phyloP scores from a whole-genome alignment of 2,113 vertebrate species.

The Taxidea taxus region DNA sequence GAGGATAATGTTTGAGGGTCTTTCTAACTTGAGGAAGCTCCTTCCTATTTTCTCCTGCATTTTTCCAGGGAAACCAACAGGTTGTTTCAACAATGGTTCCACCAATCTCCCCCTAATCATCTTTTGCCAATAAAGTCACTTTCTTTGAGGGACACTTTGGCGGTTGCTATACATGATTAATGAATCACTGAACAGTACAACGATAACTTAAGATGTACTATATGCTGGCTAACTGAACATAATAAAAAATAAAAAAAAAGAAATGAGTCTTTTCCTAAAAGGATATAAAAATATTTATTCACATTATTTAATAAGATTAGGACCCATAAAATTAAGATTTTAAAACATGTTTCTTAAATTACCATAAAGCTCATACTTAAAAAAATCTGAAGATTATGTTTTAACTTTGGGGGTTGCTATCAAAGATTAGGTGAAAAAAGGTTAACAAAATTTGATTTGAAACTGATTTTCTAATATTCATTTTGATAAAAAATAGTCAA shows the following conservation, averaged over 20 bases:
- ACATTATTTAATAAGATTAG: neutral
- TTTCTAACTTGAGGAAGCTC: neutral
- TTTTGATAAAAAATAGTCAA: neutral
- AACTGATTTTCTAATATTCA: neutral
- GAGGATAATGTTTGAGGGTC: neutral
- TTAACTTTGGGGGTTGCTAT: constrained; percentile 20
- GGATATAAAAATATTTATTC: neutral
- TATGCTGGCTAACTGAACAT: too few relatives aligned
- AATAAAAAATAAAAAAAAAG: neutral
- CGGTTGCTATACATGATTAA: too few relatives aligned
- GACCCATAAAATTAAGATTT: neutral
- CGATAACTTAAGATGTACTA: too few relatives aligned
- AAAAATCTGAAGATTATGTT: neutral
- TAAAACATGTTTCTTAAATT: constrained; percentile 39
- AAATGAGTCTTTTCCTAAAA: neutral
- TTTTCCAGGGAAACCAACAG: neutral
- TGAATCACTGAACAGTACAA: too few relatives aligned
- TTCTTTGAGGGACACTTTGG: neutral
- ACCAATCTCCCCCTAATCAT: neutral
- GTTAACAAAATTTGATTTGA: neutral
- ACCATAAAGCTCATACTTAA: neutral
- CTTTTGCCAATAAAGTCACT: neutral
- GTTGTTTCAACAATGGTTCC: neutral
- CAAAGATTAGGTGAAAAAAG: neutral
- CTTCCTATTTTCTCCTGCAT: neutral